Evolutionary conservation across 2,797 vertebrate genomes (phyloP), one percentile per base, ranked within the genome.

Genomic region (Cichlasoma orientale): DNA sequence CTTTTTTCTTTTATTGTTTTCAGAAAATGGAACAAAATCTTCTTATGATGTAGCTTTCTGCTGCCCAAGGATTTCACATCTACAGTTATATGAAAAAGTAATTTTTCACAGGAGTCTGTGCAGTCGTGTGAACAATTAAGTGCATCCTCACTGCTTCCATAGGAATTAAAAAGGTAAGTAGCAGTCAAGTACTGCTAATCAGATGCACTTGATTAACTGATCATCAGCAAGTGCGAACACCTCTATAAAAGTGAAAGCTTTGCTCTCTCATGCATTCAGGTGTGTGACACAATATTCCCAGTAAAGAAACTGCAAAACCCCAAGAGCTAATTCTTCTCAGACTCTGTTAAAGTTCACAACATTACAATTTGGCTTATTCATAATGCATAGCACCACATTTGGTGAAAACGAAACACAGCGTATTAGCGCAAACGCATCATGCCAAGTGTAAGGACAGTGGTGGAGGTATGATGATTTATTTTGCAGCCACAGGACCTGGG

Each of bases 271-370:
- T n/a, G n/a, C n/a, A n/a, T n/a, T n/a, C n/a, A n/a, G n/a, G n/a
- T n/a, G n/a, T n/a, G n/a, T n/a, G n/a, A 4, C 12, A 16, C 6
- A 11, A 58, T 58, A n/a, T 58, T 58, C 56, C 33, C 0, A 58
- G 29, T 0, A 29, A 19, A 33, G 18, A 33, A 33, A 13, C 3
- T 33, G 56, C 29, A 58, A 58, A 33, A 58, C 1, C 29, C 0
- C 18, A 33, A 1, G 3, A 14, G 57, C 33, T 59, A 59, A 33
- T 21, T 6, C 29, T 31, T 59, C n/a, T 59, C 57, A 59, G 33
- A 31, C 6, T 31, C 27, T 2, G 27, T 27, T 31, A 31, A 31
- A 31, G 5, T 31, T 31, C 29, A 31, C 29, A 31, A 31, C 29
- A 31, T 31, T 31, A 31, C 29, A 31, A 31, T 31, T 31, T 31